Evolutionary conservation across 2,888 invertebrate genomes (phyloP).

Genomic region (Pyrgus malvae): DNA sequence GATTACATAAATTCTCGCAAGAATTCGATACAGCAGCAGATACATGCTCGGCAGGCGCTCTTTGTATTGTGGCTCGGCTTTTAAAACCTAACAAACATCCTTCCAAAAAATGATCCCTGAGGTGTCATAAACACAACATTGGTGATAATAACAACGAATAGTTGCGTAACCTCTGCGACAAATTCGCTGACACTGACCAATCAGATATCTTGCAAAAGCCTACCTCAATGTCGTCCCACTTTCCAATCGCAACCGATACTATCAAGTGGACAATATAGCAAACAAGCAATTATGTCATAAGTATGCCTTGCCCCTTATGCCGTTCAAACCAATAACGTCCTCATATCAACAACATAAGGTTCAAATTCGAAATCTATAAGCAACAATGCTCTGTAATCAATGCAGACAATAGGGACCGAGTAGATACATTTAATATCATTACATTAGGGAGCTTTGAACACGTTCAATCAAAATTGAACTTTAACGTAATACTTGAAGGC

Average conservation of each 20-base stretch:
- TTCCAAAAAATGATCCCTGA: not conserved
- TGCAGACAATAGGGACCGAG: constrained; percentile 53
- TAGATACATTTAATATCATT: constrained; percentile 20
- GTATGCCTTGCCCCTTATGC: constrained; percentile 32
- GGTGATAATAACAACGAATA: constrained; percentile 18
- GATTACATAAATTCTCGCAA: too few species aligned
- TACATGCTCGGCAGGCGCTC: too few species aligned
- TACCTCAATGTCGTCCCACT: constrained; percentile 78
- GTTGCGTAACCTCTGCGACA: constrained; percentile 65
- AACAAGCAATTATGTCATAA: constrained; percentile 68
- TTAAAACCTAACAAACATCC: too few species aligned
- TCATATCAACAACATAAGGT: constrained; percentile 41
- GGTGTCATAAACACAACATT: not conserved
- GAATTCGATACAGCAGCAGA: too few species aligned
- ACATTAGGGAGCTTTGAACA: constrained; percentile 1
- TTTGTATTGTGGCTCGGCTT: too few species aligned
- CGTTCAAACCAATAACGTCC: constrained; percentile 26
- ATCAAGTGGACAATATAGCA: constrained; percentile 62
- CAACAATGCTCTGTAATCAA: constrained; percentile 31
- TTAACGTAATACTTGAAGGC: constrained; percentile 10
- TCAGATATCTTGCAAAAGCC: constrained; percentile 67
- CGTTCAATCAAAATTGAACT: constrained; percentile 32
- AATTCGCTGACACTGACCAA: constrained; percentile 77
- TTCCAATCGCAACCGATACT: constrained; percentile 65
- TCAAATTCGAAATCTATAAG: constrained; percentile 40